phyloP scores from a whole-genome alignment of 2,797 vertebrate species.

The Scolopax rusticola region DNA sequence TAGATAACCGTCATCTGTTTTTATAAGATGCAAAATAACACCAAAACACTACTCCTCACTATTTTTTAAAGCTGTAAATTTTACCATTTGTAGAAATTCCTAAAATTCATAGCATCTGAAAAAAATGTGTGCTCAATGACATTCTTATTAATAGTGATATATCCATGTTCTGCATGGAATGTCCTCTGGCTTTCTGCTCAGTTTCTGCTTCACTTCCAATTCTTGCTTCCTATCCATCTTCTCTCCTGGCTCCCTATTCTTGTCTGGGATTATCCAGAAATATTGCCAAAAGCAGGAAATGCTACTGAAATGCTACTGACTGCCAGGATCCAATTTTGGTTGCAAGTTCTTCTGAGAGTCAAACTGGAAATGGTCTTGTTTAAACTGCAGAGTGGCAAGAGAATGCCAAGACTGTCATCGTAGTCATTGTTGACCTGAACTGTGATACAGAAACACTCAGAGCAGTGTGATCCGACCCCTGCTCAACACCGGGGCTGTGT shows the following conservation, averaged over 20 bases:
- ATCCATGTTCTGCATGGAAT: background rate
- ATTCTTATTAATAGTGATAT: background rate
- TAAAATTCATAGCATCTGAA: background rate
- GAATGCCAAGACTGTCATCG: background rate
- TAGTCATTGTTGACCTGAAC: background rate
- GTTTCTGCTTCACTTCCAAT: background rate
- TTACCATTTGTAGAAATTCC: background rate
- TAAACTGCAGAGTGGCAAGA: background rate
- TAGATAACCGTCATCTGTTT: background rate
- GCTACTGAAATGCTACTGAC: background rate
- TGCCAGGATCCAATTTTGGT: background rate
- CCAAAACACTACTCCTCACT: background rate
- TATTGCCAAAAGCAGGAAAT: background rate
- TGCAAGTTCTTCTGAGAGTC: background rate
- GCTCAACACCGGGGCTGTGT: background rate
- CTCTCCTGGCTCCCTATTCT: background rate
- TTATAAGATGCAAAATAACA: background rate
- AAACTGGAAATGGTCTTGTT: background rate
- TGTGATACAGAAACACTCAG: background rate
- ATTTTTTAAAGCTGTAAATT: background rate
- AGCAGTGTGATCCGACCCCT: background rate
- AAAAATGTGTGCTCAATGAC: background rate
- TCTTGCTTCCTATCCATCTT: background rate
- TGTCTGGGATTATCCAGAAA: background rate
- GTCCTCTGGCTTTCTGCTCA: background rate